These are phyloP conservation scores for Pangasius krempfi DNA, from an alignment of 2,797 vertebrate genomes.

Conservation along the genomic window DNA sequence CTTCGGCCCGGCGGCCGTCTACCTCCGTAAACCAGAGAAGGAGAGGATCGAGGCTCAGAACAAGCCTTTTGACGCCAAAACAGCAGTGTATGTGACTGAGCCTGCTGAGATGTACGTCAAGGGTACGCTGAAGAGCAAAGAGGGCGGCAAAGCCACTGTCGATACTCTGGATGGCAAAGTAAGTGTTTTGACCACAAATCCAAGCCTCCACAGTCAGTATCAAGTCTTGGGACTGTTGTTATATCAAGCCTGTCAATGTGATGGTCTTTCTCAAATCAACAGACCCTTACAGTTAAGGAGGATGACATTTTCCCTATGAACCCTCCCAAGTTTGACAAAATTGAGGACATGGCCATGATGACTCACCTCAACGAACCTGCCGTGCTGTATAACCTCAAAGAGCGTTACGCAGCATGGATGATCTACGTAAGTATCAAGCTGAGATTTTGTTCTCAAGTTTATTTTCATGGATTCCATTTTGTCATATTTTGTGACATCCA, in stretches of 20 bases:
- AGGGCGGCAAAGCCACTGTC: slow-evolving; percentile 83
- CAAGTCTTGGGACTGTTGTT: slow-evolving; percentile 75
- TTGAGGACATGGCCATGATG: slow-evolving; percentile 86
- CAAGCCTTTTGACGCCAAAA: slow-evolving; percentile 87
- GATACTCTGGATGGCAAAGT: slow-evolving; percentile 81
- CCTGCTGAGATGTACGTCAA: slow-evolving; percentile 73
- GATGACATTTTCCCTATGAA: slow-evolving; percentile 69
- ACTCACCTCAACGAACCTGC: slow-evolving; percentile 80
- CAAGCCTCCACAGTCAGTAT: background rate
- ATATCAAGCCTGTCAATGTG: slow-evolving; percentile 54
- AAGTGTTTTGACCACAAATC: slow-evolving; percentile 48
- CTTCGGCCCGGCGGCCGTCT: slow-evolving; percentile 17
- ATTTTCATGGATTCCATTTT: background rate
- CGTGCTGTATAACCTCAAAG: slow-evolving; percentile 86
- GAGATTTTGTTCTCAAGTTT: background rate
- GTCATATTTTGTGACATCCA: slow-evolving; percentile 58
- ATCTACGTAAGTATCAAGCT: slow-evolving; percentile 83
- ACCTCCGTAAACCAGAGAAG: slow-evolving; percentile 60
- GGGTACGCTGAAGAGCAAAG: slow-evolving; percentile 77
- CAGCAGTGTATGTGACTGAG: slow-evolving; percentile 79
- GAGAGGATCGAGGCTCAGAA: slow-evolving; percentile 85
- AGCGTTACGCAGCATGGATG: slow-evolving; percentile 86
- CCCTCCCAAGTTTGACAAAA: slow-evolving; percentile 81
- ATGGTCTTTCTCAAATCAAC: background rate
- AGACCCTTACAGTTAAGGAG: slow-evolving; percentile 5